Percentiles rank a stretch among this genome's conserved stretches.
Evolutionary conservation across 2,888 invertebrate genomes (phyloP).

Genomic region (Hydraecia micacea): DNA sequence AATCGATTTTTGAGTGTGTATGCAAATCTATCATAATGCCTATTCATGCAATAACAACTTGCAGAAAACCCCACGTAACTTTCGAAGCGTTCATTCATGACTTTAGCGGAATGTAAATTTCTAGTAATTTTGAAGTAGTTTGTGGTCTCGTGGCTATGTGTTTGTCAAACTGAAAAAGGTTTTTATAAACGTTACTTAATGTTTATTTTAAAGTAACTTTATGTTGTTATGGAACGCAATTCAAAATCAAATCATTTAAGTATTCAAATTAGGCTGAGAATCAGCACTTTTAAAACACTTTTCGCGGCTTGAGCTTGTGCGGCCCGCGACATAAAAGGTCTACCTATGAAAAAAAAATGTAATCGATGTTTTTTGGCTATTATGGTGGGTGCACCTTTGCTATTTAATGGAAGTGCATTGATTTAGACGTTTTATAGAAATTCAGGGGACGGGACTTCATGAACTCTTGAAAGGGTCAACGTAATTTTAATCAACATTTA

Average conservation of each 20-base stretch:
- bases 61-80: neutral
- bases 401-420: no score
- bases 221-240: neutral
- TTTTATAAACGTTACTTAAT: neutral
- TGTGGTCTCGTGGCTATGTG: neutral
- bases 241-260: no score
- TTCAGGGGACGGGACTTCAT: no score
- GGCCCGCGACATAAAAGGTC: no score
- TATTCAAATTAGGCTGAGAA: neutral
- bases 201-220: neutral
- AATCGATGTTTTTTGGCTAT: no score
- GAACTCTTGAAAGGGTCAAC: no score
- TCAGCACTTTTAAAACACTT: neutral
- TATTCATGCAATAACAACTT: constrained; percentile 5
- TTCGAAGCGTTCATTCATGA: constrained; percentile 34
- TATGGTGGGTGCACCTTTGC: no score
- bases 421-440: no score
- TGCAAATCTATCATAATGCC: neutral
- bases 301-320: no score
- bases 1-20: neutral
- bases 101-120: constrained; percentile 2
- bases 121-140: neutral
- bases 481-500: no score
- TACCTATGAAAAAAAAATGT: no score
- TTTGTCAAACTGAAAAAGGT: neutral